A percentile compares a stretch with the other conserved stretches of the same genome.
Evolutionary conservation across 2,113 vertebrate genomes (phyloP).

Genomic region (Galemys pyrenaicus): DNA sequence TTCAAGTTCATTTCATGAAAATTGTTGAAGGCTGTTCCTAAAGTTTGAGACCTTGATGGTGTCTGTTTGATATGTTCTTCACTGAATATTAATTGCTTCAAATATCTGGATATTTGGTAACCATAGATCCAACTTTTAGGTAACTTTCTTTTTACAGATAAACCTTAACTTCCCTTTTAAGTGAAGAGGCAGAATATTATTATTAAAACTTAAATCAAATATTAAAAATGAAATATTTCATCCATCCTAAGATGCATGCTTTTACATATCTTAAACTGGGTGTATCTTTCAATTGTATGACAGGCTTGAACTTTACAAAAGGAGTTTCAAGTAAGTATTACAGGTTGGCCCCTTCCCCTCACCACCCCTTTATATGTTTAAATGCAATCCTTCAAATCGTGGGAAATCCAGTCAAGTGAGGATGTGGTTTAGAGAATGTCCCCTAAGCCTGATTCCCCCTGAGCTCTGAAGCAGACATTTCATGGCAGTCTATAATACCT

Average conservation of each 20-base stretch:
- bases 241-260: background rate
- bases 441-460: background rate
- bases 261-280: background rate
- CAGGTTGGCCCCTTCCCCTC: no score
- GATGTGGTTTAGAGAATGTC: background rate
- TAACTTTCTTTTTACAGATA: background rate
- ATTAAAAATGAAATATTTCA: background rate
- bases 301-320: no score
- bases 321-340: no score
- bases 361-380: background rate
- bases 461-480: background rate
- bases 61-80: slow-evolving; percentile 66
- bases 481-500: background rate
- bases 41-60: background rate
- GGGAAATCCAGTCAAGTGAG: background rate
- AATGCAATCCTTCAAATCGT: background rate
- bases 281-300: background rate
- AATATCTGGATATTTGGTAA: background rate
- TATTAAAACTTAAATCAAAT: background rate
- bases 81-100: background rate
- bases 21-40: background rate
- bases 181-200: background rate
- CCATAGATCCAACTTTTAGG: background rate
- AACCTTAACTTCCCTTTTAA: background rate
- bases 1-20: background rate